These are phyloP conservation scores for Pterobdella sp. DNA, from an alignment of 2,888 invertebrate species.

Conservation along the genomic window DNA sequence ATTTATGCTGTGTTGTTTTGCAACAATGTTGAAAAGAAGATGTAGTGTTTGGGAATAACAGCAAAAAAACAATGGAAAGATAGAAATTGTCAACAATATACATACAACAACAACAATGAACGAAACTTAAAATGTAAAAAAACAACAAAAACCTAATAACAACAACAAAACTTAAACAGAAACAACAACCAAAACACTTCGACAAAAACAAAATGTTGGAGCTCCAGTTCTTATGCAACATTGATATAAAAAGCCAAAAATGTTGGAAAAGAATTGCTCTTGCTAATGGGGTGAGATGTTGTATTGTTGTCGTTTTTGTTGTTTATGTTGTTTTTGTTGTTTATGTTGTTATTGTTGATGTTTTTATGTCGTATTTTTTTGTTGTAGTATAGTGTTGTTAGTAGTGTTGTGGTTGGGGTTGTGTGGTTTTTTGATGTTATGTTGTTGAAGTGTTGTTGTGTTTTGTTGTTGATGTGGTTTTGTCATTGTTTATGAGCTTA, in stretches of 20 bases:
- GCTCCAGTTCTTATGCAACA: not conserved
- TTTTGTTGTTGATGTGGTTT: too few species aligned
- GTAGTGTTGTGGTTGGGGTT: not conserved
- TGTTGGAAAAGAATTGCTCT: not conserved
- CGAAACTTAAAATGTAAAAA: not conserved
- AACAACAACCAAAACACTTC: not conserved
- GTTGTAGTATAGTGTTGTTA: not conserved
- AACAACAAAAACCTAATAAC: not conserved
- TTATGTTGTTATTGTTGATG: not conserved
- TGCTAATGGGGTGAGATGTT: not conserved
- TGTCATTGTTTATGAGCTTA: not conserved
- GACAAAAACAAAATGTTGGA: not conserved
- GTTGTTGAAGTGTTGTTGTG: not conserved
- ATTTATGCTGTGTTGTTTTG: too few species aligned
- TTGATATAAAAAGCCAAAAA: not conserved
- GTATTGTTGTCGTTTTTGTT: not conserved
- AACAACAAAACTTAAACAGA: not conserved
- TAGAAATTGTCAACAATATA: not conserved
- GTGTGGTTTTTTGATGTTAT: not conserved
- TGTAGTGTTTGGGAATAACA: too few species aligned
- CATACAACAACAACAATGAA: not conserved
- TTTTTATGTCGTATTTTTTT: not conserved
- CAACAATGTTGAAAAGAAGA: slow-evolving; percentile 2
- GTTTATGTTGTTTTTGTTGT: not conserved
- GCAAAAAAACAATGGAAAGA: too few species aligned